A percentile compares a stretch with the other conserved stretches of the same genome.
Evolutionary conservation across 23 tunicate genomes (phyloP).

Genomic region (Ascidia mentula): DNA sequence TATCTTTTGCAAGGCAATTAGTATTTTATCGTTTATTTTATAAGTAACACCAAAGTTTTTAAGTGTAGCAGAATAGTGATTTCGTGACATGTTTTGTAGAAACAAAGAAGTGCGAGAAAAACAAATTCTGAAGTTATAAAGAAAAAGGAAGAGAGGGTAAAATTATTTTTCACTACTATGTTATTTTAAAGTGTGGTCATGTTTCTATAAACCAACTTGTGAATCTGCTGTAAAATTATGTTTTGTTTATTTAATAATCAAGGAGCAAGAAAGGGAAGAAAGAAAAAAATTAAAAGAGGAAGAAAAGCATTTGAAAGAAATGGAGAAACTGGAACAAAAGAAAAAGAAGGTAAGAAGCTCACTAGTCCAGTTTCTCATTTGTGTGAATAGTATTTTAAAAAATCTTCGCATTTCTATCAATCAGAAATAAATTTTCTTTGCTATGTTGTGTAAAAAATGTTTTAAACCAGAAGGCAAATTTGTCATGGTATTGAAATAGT

Average conservation of each 20-base stretch:
- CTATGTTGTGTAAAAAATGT: too few relatives aligned
- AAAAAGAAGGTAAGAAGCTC: conserved; percentile 69
- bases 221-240: background rate
- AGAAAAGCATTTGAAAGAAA: conserved; percentile 41
- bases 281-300: conserved; percentile 62
- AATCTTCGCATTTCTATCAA: background rate
- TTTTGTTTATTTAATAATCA: background rate
- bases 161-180: background rate
- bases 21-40: too few relatives aligned
- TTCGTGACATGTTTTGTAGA: conserved; percentile 11
- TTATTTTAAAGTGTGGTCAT: background rate
- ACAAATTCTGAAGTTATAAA: conserved; percentile 37
- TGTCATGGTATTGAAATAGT: too few relatives aligned
- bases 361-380: too few relatives aligned
- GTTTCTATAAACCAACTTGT: background rate
- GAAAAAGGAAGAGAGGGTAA: conserved; percentile 49
- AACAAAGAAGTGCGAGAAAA: conserved; percentile 38
- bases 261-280: conserved; percentile 76
- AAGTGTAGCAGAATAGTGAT: background rate
- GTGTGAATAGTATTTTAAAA: too few relatives aligned
- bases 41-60: background rate
- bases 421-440: too few relatives aligned
- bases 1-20: too few relatives aligned
- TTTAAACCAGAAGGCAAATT: too few relatives aligned
- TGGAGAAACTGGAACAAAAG: conserved; percentile 55